Conservation (phyloP, 2,888 invertebrate genomes). For the Ochropleura plecta region DNA sequence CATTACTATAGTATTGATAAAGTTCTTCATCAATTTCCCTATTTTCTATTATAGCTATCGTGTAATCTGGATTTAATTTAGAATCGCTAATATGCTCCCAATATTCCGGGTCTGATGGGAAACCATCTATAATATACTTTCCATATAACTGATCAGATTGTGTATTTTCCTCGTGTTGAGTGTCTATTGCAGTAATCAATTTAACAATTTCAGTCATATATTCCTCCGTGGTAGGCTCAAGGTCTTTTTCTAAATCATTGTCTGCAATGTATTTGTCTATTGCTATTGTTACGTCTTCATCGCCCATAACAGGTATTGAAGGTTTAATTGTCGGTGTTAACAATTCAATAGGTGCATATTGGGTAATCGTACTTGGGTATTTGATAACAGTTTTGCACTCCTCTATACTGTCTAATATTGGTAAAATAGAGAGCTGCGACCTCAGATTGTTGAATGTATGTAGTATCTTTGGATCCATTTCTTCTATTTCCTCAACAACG, state of each 20-base stretch:
- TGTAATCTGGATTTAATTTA: conserved; percentile 89
- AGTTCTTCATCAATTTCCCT: conserved; percentile 82
- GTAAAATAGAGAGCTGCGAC: conserved; percentile 72
- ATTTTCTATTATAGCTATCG: conserved; percentile 89
- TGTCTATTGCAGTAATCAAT: conserved; percentile 81
- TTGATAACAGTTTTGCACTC: conserved; percentile 71
- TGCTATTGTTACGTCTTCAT: conserved; percentile 84
- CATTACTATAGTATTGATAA: conserved; percentile 78
- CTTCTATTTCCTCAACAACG: conserved; percentile 45
- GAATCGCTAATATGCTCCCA: conserved; percentile 85
- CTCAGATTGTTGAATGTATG: conserved; percentile 65
- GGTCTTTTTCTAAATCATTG: conserved; percentile 84
- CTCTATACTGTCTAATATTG: conserved; percentile 77
- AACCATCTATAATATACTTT: conserved; percentile 92
- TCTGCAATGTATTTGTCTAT: conserved; percentile 79
- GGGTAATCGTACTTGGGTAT: conserved; percentile 70
- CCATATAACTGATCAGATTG: conserved; percentile 78
- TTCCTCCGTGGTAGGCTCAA: conserved; percentile 84
- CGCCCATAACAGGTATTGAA: conserved; percentile 82
- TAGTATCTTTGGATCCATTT: conserved; percentile 43
- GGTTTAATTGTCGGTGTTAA: conserved; percentile 73
- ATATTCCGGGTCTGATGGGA: conserved; percentile 87
- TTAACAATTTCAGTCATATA: conserved; percentile 81
- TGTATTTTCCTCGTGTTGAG: conserved; percentile 71
- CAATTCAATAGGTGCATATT: conserved; percentile 83